These are phyloP conservation scores for Elachura formosa DNA, from an alignment of 2,113 vertebrate genomes.

Conservation along the genomic window DNA sequence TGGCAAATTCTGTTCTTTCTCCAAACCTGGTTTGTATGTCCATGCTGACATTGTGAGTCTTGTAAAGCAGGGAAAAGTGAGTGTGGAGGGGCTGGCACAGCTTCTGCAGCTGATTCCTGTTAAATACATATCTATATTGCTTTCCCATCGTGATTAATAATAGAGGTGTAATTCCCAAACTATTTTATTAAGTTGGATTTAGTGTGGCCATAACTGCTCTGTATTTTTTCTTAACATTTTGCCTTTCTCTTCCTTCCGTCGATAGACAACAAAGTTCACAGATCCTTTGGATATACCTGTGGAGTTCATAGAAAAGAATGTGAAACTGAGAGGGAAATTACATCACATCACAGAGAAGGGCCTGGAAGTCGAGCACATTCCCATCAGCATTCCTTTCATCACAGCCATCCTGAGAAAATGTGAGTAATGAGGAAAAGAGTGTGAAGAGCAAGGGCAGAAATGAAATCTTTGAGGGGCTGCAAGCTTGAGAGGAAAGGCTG, in stretches of 20 bases:
- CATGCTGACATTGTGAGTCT: accelerated
- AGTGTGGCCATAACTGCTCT: neutral
- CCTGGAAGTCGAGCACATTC: slow-evolving; percentile 88
- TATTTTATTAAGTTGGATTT: neutral
- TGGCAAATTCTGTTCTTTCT: neutral
- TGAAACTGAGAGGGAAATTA: slow-evolving; percentile 85
- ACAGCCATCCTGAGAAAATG: slow-evolving; percentile 75
- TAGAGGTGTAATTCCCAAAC: neutral
- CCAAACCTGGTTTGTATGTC: neutral
- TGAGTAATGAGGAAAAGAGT: slow-evolving; percentile 71
- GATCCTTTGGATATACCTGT: slow-evolving; percentile 81
- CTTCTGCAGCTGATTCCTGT: neutral
- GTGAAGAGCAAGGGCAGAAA: neutral
- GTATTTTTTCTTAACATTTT: neutral
- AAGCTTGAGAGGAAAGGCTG: neutral
- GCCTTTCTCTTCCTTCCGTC: neutral
- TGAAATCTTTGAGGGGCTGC: neutral
- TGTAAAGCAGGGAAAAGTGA: neutral
- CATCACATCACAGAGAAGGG: slow-evolving; percentile 75
- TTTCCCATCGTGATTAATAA: neutral
- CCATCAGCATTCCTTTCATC: slow-evolving; percentile 82
- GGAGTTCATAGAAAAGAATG: slow-evolving; percentile 83
- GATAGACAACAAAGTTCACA: slow-evolving; percentile 84
- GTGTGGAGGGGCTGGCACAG: neutral
- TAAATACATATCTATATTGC: neutral